Conservation (phyloP, 1,140 invertebrate genomes). For the Megalopta genalis region DNA sequence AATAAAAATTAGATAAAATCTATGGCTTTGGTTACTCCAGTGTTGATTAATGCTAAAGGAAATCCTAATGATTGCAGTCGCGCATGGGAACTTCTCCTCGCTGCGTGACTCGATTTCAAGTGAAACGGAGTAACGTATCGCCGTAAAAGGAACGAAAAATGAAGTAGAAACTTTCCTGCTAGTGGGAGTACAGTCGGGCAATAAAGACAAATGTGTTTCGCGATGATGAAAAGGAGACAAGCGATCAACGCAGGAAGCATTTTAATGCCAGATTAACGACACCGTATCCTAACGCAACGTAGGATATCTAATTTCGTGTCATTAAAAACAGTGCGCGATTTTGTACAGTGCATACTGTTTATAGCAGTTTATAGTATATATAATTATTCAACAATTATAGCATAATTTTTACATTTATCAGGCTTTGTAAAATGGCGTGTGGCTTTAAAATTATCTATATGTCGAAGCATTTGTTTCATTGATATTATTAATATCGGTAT, state of each 20-base stretch:
- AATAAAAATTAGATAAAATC: too few relatives aligned
- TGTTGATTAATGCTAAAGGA: too few relatives aligned
- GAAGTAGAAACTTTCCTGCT: slow-evolving; percentile 7
- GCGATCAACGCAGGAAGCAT: neutral
- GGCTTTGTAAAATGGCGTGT: too few relatives aligned
- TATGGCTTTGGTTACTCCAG: too few relatives aligned
- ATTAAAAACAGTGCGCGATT: neutral
- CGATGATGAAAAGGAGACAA: neutral
- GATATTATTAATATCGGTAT: too few relatives aligned
- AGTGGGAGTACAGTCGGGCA: neutral
- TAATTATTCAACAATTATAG: too few relatives aligned
- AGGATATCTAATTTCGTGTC: neutral
- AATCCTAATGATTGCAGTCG: neutral
- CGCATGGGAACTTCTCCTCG: neutral
- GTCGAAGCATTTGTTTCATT: too few relatives aligned
- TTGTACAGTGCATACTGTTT: too few relatives aligned
- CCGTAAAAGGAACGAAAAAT: slow-evolving; percentile 14
- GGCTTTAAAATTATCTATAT: too few relatives aligned
- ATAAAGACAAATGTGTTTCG: neutral
- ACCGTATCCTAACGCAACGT: neutral
- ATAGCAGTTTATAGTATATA: too few relatives aligned
- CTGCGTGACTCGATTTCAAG: neutral
- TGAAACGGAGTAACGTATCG: slow-evolving; percentile 10
- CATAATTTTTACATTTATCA: too few relatives aligned
- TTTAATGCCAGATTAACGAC: neutral